Conservation (phyloP, 2,797 vertebrate genomes). For the Austrolebias charrua region DNA sequence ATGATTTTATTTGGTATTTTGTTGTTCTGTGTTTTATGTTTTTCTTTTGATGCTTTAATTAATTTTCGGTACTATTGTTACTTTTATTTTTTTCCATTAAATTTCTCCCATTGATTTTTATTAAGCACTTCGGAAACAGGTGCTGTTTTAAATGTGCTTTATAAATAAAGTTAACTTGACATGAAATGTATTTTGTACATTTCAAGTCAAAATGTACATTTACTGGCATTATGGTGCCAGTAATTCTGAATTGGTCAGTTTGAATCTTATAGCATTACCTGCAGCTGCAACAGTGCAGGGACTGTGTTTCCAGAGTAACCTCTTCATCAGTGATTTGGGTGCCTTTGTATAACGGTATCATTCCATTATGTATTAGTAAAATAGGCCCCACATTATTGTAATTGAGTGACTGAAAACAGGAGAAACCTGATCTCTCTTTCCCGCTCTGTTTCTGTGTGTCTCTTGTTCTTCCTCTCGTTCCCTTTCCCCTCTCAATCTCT, state of each 20-base stretch:
- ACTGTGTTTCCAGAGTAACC: constrained; percentile 27
- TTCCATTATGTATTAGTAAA: constrained; percentile 80
- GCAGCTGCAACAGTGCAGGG: not conserved
- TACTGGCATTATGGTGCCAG: too few species aligned
- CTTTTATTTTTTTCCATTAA: too few species aligned
- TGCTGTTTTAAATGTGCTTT: not conserved
- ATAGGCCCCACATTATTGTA: constrained; percentile 87
- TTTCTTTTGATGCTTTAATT: too few species aligned
- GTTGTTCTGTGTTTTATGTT: too few species aligned
- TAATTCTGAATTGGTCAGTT: constrained; percentile 2
- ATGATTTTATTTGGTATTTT: too few species aligned
- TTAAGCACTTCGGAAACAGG: too few species aligned
- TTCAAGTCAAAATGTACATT: too few species aligned
- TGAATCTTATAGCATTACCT: not conserved
- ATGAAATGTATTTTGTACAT: not conserved
- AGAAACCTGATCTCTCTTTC: constrained; percentile 82
- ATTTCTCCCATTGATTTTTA: too few species aligned
- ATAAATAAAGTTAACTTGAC: too few species aligned
- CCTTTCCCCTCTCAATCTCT: constrained; percentile 42
- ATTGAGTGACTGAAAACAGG: constrained; percentile 88
- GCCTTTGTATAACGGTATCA: constrained; percentile 73
- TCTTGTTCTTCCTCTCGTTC: constrained; percentile 64
- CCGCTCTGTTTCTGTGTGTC: constrained; percentile 46
- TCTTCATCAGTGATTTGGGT: constrained; percentile 59
- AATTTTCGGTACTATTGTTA: too few species aligned